Evolutionary conservation across 2,888 invertebrate genomes (phyloP).

Genomic region (Choreutis nemorana): DNA sequence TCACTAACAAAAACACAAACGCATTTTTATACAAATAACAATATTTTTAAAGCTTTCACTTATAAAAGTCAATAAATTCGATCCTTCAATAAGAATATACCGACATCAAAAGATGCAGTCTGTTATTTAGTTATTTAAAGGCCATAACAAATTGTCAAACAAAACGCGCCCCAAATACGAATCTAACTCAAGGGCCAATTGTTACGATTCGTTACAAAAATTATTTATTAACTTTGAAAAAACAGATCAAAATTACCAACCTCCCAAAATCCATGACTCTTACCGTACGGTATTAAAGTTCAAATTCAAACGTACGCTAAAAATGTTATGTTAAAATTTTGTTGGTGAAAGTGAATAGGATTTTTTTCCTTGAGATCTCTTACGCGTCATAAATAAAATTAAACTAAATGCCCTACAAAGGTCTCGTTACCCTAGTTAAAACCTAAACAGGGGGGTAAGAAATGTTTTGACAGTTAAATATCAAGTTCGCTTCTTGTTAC

Average conservation of each 20-base stretch:
- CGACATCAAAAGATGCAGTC: slow-evolving; percentile 15
- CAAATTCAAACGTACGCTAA: neutral
- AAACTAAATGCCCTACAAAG: slow-evolving; percentile 36
- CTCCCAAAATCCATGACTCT: slow-evolving; percentile 1
- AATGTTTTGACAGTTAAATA: slow-evolving; percentile 59
- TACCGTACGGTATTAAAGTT: slow-evolving; percentile 6
- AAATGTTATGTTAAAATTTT: too few relatives aligned
- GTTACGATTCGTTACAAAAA: slow-evolving; percentile 39
- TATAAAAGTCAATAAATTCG: too few relatives aligned
- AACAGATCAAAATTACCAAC: slow-evolving; percentile 4
- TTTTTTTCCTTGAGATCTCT: slow-evolving; percentile 31
- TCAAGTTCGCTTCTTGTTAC: too few relatives aligned
- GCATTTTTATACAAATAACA: too few relatives aligned
- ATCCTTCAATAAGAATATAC: too few relatives aligned
- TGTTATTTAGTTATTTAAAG: slow-evolving; percentile 45
- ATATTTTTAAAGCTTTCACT: too few relatives aligned
- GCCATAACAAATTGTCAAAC: slow-evolving; percentile 35
- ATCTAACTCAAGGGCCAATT: slow-evolving; percentile 35
- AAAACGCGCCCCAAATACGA: slow-evolving; percentile 40
- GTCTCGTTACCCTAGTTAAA: slow-evolving; percentile 46
- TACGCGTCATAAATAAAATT: slow-evolving; percentile 62
- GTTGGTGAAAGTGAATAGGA: slow-evolving; percentile 12
- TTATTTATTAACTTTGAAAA: slow-evolving; percentile 32
- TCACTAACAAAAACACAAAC: too few relatives aligned
- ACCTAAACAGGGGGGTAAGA: slow-evolving; percentile 40